Evolutionary conservation across 2,888 invertebrate species (phyloP).

Genomic region (Drosophila leonis): DNA sequence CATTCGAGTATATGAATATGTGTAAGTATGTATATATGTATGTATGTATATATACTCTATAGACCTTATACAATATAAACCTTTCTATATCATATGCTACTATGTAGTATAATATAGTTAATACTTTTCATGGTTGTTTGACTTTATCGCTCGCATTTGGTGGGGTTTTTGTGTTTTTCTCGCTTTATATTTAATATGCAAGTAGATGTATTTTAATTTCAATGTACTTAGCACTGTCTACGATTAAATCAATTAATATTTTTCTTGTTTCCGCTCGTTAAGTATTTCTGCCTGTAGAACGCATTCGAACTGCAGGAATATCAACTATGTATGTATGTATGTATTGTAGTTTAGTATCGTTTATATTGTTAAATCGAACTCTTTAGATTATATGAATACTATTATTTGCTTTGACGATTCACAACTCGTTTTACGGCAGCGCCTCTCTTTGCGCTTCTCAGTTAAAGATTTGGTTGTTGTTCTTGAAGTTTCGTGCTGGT

Average conservation of each 20-base stretch:
- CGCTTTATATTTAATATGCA: slow-evolving; percentile 24
- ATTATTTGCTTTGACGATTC: slow-evolving; percentile 35
- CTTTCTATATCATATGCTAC: slow-evolving; percentile 41
- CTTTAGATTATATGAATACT: slow-evolving; percentile 30
- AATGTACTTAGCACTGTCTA: slow-evolving; percentile 35
- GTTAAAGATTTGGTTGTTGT: not conserved
- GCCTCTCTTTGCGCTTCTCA: slow-evolving; percentile 36
- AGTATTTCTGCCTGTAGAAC: slow-evolving; percentile 16
- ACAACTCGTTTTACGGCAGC: slow-evolving; percentile 40
- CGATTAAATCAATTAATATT: slow-evolving; percentile 14
- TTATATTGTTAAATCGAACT: slow-evolving; percentile 37
- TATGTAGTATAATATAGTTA: slow-evolving; percentile 52
- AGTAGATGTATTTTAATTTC: slow-evolving; percentile 42
- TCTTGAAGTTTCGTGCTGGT: slow-evolving; percentile 11
- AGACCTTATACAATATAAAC: slow-evolving; percentile 16
- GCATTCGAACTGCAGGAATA: slow-evolving; percentile 26
- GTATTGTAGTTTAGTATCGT: slow-evolving; percentile 28
- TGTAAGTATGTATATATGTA: not conserved
- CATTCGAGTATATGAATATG: slow-evolving; percentile 20
- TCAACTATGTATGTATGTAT: slow-evolving; percentile 20
- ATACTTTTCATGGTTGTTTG: slow-evolving; percentile 59
- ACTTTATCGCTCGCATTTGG: slow-evolving; percentile 63
- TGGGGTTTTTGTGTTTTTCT: slow-evolving; percentile 51
- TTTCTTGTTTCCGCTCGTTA: not conserved
- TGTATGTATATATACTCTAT: slow-evolving; percentile 7